Evolutionary conservation across 2,113 vertebrate genomes (phyloP).

Genomic region (Maccullochella peelii): DNA sequence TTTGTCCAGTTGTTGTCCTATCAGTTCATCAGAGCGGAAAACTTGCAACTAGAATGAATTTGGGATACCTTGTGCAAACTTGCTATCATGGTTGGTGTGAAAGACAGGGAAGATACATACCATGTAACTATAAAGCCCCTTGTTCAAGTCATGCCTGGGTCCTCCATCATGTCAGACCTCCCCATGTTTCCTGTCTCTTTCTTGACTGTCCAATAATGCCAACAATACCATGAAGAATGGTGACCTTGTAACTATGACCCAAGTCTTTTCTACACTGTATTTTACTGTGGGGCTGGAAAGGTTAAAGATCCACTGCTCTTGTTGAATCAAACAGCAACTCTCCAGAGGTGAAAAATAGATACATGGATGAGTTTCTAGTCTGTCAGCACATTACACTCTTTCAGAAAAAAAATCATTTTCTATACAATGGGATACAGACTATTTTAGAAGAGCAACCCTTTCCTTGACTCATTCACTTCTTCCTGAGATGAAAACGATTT

Average conservation of each 20-base stretch:
- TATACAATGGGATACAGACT: conserved; percentile 26
- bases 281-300: background rate
- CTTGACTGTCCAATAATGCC: too few relatives aligned
- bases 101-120: too few relatives aligned
- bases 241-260: background rate
- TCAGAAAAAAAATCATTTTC: conserved; percentile 34
- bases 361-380: conserved; percentile 1
- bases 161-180: too few relatives aligned
- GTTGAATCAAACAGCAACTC: background rate
- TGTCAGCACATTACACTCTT: conserved; percentile 18
- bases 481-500: conserved; percentile 51
- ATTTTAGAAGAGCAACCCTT: conserved; percentile 17
- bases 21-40: too few relatives aligned
- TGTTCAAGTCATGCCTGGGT: too few relatives aligned
- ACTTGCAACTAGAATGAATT: too few relatives aligned
- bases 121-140: too few relatives aligned
- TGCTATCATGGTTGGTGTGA: too few relatives aligned
- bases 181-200: too few relatives aligned
- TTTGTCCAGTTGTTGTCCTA: too few relatives aligned
- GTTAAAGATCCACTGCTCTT: background rate
- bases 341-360: conserved; percentile 17
- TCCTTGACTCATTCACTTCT: conserved; percentile 26
- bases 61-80: too few relatives aligned
- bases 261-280: background rate
- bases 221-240: too few relatives aligned